These are phyloP conservation scores for Oryzias woworae DNA, from an alignment of 2,113 vertebrate genomes.

Conservation along the genomic window DNA sequence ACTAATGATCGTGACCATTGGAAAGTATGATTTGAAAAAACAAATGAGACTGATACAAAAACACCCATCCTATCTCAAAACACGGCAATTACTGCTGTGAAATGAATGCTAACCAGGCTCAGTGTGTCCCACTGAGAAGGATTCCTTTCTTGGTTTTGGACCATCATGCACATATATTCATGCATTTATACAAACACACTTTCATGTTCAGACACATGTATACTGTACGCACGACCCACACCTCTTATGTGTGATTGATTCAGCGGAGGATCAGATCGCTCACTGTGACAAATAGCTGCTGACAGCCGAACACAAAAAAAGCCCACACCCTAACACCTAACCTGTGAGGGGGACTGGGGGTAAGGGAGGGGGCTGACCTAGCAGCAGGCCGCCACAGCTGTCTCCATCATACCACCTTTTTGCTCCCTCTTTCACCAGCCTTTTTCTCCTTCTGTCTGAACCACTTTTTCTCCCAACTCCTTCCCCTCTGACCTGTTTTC, in stretches of 20 bases:
- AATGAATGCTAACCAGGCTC: slow-evolving; percentile 46
- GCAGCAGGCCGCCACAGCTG: slow-evolving; percentile 60
- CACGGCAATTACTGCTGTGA: slow-evolving; percentile 25
- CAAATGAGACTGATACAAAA: slow-evolving; percentile 14
- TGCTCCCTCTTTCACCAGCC: slow-evolving; percentile 7
- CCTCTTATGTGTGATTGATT: slow-evolving; percentile 74
- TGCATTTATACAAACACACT: slow-evolving; percentile 30
- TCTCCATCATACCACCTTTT: slow-evolving; percentile 41
- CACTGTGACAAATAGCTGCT: slow-evolving; percentile 79
- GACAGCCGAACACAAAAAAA: slow-evolving; percentile 74
- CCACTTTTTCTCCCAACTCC: slow-evolving; percentile 26
- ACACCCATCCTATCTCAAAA: slow-evolving; percentile 15
- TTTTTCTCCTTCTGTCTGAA: slow-evolving; percentile 31
- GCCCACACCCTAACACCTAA: slow-evolving; percentile 75
- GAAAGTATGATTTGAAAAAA: slow-evolving; percentile 45
- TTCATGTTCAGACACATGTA: slow-evolving; percentile 48
- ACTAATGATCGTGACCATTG: slow-evolving; percentile 49
- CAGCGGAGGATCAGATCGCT: slow-evolving; percentile 72
- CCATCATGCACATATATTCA: slow-evolving; percentile 40
- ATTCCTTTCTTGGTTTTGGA: slow-evolving; percentile 18
- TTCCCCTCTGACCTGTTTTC: slow-evolving; percentile 18
- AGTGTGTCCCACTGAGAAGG: slow-evolving; percentile 31
- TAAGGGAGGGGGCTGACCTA: slow-evolving; percentile 52
- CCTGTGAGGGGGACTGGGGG: slow-evolving; percentile 67
- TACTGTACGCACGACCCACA: slow-evolving; percentile 55